Evolutionary conservation across 35 echinoderm and acorn worm species (phyloP).

Genomic region (Eucidaris tribuloides): DNA sequence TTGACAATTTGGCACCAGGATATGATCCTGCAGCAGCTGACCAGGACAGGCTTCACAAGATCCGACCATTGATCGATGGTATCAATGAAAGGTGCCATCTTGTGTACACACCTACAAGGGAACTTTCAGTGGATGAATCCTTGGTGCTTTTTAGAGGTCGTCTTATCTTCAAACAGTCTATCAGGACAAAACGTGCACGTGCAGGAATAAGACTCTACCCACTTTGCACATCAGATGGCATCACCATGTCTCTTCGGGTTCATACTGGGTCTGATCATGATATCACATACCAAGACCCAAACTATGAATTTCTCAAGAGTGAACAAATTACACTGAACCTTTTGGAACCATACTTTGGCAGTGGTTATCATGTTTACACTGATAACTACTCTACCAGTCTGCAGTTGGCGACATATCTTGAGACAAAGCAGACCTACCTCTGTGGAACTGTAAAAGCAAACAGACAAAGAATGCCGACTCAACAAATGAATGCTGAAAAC

Average conservation of each 20-base stretch:
- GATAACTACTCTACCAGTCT: slow-evolving; percentile 2
- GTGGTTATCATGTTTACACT: slow-evolving; percentile 11
- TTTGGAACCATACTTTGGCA: not conserved
- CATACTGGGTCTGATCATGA: not conserved
- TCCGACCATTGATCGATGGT: not conserved
- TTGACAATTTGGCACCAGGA: not conserved
- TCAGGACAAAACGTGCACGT: not conserved
- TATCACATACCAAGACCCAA: not conserved
- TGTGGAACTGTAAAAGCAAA: not conserved
- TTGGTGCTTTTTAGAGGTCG: not conserved
- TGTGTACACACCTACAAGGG: not conserved
- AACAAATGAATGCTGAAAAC: not conserved
- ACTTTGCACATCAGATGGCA: slow-evolving; percentile 12
- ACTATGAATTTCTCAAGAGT: slow-evolving; percentile 10
- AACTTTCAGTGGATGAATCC: not conserved
- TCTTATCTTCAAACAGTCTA: not conserved
- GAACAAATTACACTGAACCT: slow-evolving; percentile 1
- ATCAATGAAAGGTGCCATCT: not conserved
- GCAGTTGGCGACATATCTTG: not conserved
- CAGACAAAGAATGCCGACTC: not conserved
- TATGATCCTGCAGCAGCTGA: slow-evolving; percentile 17
- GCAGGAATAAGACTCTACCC: slow-evolving; percentile 9
- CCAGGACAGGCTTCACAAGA: not conserved
- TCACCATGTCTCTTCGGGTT: not conserved
- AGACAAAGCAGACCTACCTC: not conserved